These are phyloP conservation scores for Aspidoscelis tigris DNA, from an alignment of 2,113 vertebrate species.

Conservation along the genomic window DNA sequence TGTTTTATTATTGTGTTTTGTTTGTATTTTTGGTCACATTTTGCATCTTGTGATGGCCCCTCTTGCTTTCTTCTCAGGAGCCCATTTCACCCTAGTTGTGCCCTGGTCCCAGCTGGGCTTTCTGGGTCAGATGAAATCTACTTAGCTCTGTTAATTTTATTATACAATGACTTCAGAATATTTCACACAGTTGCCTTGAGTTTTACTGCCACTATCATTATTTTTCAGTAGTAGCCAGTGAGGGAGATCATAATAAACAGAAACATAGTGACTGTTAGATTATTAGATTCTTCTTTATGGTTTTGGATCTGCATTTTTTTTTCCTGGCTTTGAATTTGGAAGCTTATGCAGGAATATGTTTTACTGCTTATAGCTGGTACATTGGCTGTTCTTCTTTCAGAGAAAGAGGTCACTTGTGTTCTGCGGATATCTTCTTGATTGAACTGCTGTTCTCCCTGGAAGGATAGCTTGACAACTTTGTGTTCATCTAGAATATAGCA, in stretches of 20 bases:
- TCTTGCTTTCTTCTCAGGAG: too few species aligned
- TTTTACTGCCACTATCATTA: neutral
- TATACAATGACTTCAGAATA: neutral
- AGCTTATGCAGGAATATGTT: neutral
- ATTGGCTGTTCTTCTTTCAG: neutral
- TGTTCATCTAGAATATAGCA: neutral
- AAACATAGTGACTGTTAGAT: neutral
- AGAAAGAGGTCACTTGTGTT: neutral
- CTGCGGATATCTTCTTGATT: neutral
- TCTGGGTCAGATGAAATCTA: neutral
- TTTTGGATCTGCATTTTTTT: neutral
- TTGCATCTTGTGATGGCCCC: too few species aligned
- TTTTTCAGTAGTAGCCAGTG: neutral
- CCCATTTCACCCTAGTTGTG: too few species aligned
- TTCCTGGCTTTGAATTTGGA: neutral
- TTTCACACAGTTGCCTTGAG: neutral
- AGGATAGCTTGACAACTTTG: neutral
- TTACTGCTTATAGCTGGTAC: neutral
- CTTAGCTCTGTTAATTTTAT: neutral
- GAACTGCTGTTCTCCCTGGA: neutral
- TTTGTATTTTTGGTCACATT: too few species aligned
- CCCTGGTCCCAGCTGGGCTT: too few species aligned
- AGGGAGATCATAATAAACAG: neutral
- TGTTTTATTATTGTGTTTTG: too few species aligned
- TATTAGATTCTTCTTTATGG: neutral